A percentile compares a stretch with the other conserved stretches of the same genome.
Conservation (phyloP, 2,113 vertebrate species). For the Lepidothrix coronata region DNA sequence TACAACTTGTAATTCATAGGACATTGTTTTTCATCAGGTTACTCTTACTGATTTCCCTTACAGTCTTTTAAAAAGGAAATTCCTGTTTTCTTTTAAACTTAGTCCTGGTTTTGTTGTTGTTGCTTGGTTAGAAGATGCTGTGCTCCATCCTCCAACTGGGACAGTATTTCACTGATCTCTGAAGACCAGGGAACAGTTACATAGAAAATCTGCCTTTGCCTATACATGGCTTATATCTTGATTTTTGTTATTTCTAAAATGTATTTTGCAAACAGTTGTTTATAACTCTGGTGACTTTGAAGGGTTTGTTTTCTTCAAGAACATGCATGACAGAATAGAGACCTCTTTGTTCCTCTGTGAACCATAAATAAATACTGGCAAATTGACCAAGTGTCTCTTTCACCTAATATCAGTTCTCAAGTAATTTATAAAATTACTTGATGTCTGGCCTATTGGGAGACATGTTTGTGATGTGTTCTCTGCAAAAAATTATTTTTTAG, state of each 20-base stretch:
- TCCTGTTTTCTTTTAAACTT: neutral
- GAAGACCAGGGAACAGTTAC: neutral
- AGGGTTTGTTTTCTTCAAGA: neutral
- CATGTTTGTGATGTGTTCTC: neutral
- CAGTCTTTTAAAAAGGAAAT: neutral
- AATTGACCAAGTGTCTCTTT: neutral
- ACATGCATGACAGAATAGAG: neutral
- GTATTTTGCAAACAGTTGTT: neutral
- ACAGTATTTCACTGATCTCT: neutral
- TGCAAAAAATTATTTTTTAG: neutral
- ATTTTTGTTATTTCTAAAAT: neutral
- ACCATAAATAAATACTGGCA: neutral
- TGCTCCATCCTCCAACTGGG: neutral
- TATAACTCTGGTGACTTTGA: neutral
- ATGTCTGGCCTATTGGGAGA: neutral
- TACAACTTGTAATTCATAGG: neutral
- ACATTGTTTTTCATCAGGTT: neutral
- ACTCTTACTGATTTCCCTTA: neutral
- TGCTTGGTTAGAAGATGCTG: neutral
- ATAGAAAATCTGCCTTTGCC: neutral
- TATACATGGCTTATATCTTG: fast-evolving
- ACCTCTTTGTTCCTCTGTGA: neutral
- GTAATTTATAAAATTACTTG: neutral
- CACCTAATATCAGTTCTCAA: neutral
- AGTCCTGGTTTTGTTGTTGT: neutral